Base-by-base conservation (phyloP, 2,113 vertebrate species). In the Protobothrops mucrosquamatus region DNA sequence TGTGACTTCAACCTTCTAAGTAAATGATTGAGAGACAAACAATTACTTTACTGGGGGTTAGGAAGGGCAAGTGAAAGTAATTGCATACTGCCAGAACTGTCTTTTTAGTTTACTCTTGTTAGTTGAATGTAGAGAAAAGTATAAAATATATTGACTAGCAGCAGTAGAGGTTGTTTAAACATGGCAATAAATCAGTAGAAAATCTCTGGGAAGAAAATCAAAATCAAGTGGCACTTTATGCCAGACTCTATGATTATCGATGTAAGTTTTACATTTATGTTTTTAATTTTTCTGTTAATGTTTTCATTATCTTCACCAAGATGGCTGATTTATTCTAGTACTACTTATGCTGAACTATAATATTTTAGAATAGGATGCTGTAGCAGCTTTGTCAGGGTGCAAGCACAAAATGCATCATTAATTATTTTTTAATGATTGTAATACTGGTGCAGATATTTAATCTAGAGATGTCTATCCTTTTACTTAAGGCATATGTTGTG, bases 41-140 rank as follows among this genome's bases (percentile, higher is more conserved):
- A 64, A 46, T 54, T 88, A 56, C 64, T 88, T 20, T 52, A 9
- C 22, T 64, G 11, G 20, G 26, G 29, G 87, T 87, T 61, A 64
- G 26, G 85, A 39, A 39, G 57, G 39, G 39, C 26, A 57, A 51
- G 51, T 64, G 10, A 64, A 52, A 88, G 61, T 43, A 91, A 93
- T 93, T 94, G 87, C 52, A 91, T 94, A 93, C 56, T 91, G 56
- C 15, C 74, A 52, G 94, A 93, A 43, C 20, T 85, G 34, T 39
- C 8, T 90, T 92, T 95, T 74, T 85, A 9, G 69, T 85, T 10
- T 43, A 92, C 23, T 94, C 6, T 3, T 95, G 90, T 85, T 81
- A 29, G 69, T 81, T 74, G 43, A 20, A 0, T 64, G 0, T 59
- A 6, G 51, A n/a, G 48, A 89, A 87, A 34, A 93, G 5, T 85